Conservation (phyloP, 2,113 vertebrate species). For the Aldabrachelys gigantea region DNA sequence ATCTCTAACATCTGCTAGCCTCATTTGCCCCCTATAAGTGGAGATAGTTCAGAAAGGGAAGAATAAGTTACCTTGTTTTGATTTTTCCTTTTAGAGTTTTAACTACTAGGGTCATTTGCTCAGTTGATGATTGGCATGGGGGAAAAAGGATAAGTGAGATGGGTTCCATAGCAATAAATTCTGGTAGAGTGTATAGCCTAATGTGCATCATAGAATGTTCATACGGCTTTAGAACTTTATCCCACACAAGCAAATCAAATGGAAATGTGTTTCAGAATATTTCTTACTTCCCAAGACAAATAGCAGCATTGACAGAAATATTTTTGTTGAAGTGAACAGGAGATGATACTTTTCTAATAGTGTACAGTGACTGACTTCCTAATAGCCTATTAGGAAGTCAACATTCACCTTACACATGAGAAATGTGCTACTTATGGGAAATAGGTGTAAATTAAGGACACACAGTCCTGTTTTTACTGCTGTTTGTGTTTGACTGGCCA, state of each 20-base stretch:
- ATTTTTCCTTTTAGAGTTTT: neutral
- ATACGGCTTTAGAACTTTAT: neutral
- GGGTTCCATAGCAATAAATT: neutral
- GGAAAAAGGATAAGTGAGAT: neutral
- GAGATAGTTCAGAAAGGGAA: neutral
- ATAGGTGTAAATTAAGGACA: neutral
- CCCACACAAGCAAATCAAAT: neutral
- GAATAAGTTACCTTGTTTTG: neutral
- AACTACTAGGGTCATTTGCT: neutral
- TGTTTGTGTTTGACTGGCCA: neutral
- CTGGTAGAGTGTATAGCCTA: neutral
- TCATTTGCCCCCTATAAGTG: neutral
- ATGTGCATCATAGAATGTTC: neutral
- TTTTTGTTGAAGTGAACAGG: neutral
- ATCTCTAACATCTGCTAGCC: neutral
- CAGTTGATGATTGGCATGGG: neutral
- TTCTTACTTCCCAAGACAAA: neutral
- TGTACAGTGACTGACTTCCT: neutral
- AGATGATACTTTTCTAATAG: neutral
- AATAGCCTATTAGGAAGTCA: neutral
- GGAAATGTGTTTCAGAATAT: neutral
- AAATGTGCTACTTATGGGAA: neutral
- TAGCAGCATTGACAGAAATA: neutral
- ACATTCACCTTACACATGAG: neutral
- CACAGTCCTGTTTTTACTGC: neutral